phyloP scores from a whole-genome alignment of 2,797 vertebrate genomes.

The Melanotaenia pygmaea region DNA sequence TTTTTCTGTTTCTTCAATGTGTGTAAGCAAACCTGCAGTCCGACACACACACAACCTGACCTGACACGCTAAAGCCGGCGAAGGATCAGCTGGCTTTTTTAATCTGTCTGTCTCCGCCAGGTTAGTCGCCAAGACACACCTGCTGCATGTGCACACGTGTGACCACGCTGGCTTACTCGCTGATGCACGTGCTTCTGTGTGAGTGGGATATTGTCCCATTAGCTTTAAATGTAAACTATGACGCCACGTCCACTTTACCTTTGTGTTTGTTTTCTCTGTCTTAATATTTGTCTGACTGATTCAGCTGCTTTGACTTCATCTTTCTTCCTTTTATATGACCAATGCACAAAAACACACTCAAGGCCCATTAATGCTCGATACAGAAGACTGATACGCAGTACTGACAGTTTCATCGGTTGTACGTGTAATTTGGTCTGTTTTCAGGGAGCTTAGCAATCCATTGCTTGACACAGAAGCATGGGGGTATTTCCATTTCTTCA shows the following conservation, averaged over 20 bases:
- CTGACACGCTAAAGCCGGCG: constrained; percentile 47
- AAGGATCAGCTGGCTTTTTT: constrained; percentile 54
- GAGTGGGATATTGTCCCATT: neutral
- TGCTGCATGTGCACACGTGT: constrained; percentile 43
- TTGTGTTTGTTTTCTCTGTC: constrained; percentile 9
- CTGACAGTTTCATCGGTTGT: no score
- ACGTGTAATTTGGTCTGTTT: no score
- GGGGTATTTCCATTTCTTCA: no score
- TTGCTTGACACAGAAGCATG: no score
- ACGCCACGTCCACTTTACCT: constrained; percentile 14
- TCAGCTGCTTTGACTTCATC: neutral
- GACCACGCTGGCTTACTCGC: constrained; percentile 15
- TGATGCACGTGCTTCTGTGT: constrained; percentile 17
- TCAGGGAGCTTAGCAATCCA: no score
- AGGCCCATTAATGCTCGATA: no score
- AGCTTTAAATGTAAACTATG: constrained; percentile 32
- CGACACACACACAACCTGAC: constrained; percentile 33
- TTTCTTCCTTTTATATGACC: neutral
- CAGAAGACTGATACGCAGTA: no score
- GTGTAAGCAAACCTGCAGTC: constrained; percentile 1
- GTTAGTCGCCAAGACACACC: constrained; percentile 12
- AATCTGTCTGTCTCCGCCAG: constrained; percentile 27
- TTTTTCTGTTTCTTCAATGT: neutral
- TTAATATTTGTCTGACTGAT: constrained; percentile 12
- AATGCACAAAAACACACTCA: constrained; percentile 5